Base-by-base conservation (phyloP, 2,888 invertebrate genomes). In the Belgica antarctica region DNA sequence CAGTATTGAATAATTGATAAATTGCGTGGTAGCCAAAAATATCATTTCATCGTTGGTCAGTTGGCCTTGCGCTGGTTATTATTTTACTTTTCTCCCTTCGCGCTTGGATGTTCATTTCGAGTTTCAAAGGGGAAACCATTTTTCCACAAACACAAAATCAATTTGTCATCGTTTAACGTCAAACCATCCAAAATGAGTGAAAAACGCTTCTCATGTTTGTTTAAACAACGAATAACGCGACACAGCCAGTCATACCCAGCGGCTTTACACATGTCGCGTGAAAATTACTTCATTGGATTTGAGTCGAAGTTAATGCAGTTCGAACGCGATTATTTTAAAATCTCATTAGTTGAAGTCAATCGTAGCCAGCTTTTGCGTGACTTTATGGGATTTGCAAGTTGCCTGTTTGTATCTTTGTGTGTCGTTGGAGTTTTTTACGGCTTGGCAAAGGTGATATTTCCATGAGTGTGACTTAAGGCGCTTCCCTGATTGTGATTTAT, bases 131-230 rank as follows among this genome's bases (percentile, higher is more conserved):
- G 25, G 25, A 3, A 27, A 27, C 27, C 59, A n/a, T 59, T 59
- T 27, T 27, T 27, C 41, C 41, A 65, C 52, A 52, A 52, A 52
- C 52, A 52, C 19, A 65, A 65, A 65, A 65, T 65, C 63, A 65
- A 65, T 65, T 65, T 65, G 63, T 65, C 63, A 65, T 65, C 63
- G 63, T 65, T 65, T 65, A 65, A 59, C 59, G 59, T 52, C 52
- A 52, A 59, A 59, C 46, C 8, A 7, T 46, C 34, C 7, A 31
- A 31, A 31, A 12, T 31, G 34, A 31, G 34, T 31, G 52, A 52
- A 22, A 52, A 19, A n/a, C n/a, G n/a, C n/a, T n/a, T n/a, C 15
- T 41, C n/a, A 52, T 52, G 52, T 52, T 7, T 17, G 8, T 52
- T 52, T 52, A 52, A 52, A 41, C 41, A 52, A 52, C 22, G 22